Evolutionary conservation across 2,113 vertebrate genomes (phyloP).

Genomic region (Entomyzon cyanotis): DNA sequence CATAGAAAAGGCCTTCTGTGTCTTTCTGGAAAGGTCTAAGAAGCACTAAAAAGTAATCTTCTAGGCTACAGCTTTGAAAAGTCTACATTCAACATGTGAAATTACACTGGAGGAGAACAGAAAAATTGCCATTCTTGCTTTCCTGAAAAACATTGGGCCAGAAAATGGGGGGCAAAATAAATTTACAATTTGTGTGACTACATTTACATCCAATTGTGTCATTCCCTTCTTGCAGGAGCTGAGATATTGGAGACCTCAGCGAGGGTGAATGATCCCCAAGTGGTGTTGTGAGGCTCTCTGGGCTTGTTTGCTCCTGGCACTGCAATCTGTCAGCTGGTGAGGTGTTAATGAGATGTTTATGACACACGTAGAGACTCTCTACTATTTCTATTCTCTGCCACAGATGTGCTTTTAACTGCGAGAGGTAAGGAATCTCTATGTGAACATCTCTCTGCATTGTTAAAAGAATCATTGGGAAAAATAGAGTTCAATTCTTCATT

Average conservation of each 20-base stretch:
- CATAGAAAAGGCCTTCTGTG: not conserved
- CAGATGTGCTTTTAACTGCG: not conserved
- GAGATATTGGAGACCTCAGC: not conserved
- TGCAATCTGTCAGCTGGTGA: not conserved
- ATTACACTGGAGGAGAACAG: not conserved
- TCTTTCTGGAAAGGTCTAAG: not conserved
- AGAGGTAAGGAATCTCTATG: not conserved
- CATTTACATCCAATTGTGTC: not conserved
- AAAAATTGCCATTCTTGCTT: not conserved
- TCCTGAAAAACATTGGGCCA: not conserved
- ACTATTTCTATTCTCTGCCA: not conserved
- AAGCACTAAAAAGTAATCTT: not conserved
- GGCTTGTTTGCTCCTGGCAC: not conserved
- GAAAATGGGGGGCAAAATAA: not conserved
- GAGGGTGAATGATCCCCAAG: not conserved
- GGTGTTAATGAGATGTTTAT: not conserved
- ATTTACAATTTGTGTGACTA: rapidly evolving
- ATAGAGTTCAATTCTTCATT: not conserved
- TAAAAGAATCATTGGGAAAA: not conserved
- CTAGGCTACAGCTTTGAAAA: not conserved
- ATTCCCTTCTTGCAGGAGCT: not conserved
- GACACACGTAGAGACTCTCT: not conserved
- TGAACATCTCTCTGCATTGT: not conserved
- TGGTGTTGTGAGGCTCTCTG: not conserved
- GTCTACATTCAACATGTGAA: not conserved